Base-by-base conservation (phyloP, 2,888 invertebrate genomes). In the Amblyteles armatorius region DNA sequence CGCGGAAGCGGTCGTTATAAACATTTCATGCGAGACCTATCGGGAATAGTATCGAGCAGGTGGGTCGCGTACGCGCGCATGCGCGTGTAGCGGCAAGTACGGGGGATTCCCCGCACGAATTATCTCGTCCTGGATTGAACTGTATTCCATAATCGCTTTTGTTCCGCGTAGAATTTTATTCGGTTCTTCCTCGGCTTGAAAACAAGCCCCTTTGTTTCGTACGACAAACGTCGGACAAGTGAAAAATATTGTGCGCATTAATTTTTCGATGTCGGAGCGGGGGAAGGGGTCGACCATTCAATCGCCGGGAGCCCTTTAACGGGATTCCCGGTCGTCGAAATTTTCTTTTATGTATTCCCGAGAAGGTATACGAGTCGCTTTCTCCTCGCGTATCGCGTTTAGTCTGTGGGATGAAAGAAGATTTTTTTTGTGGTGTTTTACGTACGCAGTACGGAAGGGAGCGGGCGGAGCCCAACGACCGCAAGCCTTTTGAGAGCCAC, bases 21-120 rank as follows among this genome's bases (percentile, higher is more conserved):
- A 29, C 68, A 78, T 69, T 60, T 78, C 60, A 60, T 48, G 29
- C 78, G 69, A 44, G 78, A 79, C 33, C 26, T 79, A 79, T 60
- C 69, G 67, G 48, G 13, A 69, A 26, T 33, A 69, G 57, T 69
- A 69, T 69, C 60, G 60, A 79, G 60, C 69, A 60, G 69, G 60
- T 63, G 79, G 5, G 33, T 9, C 33, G 36, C 22, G n/a, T 67
- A 9, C 16, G 50, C n/a, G 16, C n/a, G 9, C 9, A 22, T 19
- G 50, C 50, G 36, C 19, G 3, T 19, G 29, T 22, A 50, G 29
- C 50, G 7, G 52, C 36, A 48, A 65, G 33, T 19, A 26, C 0
- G 11, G 52, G n/a, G 65, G 50, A 60, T 29, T 60, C 26, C 60
- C 60, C 26, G 60, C 16, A 5, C 33, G 33, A 60, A 60, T 60